These are phyloP conservation scores for Chiroxiphia lanceolata DNA, from an alignment of 2,797 vertebrate genomes.

Conservation along the genomic window DNA sequence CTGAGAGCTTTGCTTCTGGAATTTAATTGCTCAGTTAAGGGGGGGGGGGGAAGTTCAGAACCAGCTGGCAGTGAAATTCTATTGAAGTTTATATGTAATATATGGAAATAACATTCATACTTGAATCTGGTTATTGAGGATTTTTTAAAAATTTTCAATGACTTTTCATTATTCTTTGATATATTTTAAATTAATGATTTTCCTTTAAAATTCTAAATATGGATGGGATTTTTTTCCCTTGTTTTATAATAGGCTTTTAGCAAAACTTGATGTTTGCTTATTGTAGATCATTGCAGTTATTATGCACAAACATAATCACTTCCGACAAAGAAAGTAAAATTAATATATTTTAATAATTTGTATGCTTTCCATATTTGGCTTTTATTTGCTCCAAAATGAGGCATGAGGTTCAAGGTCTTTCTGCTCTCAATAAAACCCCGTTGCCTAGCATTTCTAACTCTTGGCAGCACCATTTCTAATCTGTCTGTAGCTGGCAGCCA, in stretches of 20 bases:
- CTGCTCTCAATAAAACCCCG: not conserved
- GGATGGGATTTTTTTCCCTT: not conserved
- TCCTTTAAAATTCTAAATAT: not conserved
- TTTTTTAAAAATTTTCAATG: not conserved
- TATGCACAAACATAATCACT: not conserved
- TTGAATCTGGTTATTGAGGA: not conserved
- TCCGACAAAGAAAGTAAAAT: not conserved
- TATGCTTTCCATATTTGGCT: not conserved
- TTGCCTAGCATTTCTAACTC: slow-evolving; percentile 62
- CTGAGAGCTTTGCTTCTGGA: not conserved
- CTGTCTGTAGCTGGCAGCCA: slow-evolving; percentile 30
- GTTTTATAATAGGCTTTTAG: not conserved
- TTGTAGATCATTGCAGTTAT: not conserved
- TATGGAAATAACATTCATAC: not conserved
- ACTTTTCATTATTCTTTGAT: not conserved
- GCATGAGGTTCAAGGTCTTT: slow-evolving; percentile 5
- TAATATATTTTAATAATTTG: not conserved
- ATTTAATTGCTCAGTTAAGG: slow-evolving; percentile 39
- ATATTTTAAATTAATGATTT: not conserved
- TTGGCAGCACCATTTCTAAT: slow-evolving; percentile 50
- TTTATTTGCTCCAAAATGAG: not conserved
- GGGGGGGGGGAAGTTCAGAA: not conserved
- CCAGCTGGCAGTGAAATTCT: slow-evolving; percentile 28
- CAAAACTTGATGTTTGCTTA: not conserved
- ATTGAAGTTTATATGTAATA: not conserved